Evolutionary conservation across 1,140 invertebrate species (phyloP).

Genomic region (Drosophila fuyamai): DNA sequence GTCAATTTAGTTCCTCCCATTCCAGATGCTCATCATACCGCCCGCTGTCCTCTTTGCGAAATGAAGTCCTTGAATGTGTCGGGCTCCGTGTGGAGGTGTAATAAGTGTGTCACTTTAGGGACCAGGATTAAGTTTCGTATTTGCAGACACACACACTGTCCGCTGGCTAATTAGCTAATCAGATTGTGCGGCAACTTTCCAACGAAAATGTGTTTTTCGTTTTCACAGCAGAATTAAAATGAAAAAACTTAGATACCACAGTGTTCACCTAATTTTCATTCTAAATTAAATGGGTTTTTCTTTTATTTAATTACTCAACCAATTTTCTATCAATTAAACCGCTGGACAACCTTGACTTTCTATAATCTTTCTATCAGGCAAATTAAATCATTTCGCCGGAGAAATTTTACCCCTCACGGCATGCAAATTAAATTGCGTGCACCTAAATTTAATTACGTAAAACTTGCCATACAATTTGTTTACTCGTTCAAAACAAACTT

Average conservation of each 20-base stretch:
- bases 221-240: background rate
- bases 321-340: background rate
- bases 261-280: too few relatives aligned
- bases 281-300: conserved; percentile 7
- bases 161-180: conserved; percentile 66
- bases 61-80: conserved; percentile 46
- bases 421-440: conserved; percentile 73
- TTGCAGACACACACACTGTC: conserved; percentile 17
- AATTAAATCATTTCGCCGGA: conserved; percentile 13
- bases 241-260: background rate
- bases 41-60: conserved; percentile 32
- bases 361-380: conserved; percentile 19
- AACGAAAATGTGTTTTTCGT: background rate
- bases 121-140: conserved; percentile 55
- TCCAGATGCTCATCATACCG: background rate
- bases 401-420: background rate
- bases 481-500: conserved; percentile 81
- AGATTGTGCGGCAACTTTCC: conserved; percentile 33
- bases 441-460: conserved; percentile 78
- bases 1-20: conserved; percentile 33
- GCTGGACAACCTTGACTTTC: background rate
- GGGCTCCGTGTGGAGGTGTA: conserved; percentile 17
- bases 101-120: conserved; percentile 53
- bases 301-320: background rate
- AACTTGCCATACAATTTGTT: conserved; percentile 76